A percentile compares a stretch with the other conserved stretches of the same genome.
These are phyloP conservation scores for Alethe diademata DNA, from an alignment of 2,113 vertebrate genomes.

Conservation along the genomic window DNA sequence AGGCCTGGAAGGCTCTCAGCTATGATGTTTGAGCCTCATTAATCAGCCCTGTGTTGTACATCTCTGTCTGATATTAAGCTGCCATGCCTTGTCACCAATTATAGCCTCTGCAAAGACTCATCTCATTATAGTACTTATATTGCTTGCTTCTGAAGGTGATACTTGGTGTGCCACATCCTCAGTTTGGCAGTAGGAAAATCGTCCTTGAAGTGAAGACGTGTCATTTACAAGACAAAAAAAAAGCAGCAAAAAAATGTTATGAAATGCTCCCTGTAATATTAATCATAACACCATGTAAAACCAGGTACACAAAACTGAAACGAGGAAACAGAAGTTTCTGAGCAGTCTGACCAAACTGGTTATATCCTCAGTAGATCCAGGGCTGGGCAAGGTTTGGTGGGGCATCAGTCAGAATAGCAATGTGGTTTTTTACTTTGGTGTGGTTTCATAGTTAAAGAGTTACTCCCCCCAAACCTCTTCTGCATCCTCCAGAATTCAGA, in stretches of 20 bases:
- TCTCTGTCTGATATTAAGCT: conserved; percentile 73
- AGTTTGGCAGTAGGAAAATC: conserved; percentile 70
- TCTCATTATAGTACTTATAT: conserved; percentile 76
- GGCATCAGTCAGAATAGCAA: neutral
- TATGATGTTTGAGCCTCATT: conserved; percentile 71
- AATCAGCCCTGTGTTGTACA: conserved; percentile 74
- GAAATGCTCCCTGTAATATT: conserved; percentile 57
- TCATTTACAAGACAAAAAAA: conserved; percentile 63
- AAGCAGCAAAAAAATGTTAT: conserved; percentile 32
- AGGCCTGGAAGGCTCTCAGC: conserved; percentile 59
- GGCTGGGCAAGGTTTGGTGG: neutral
- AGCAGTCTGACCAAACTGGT: neutral
- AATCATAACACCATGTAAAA: conserved; percentile 15
- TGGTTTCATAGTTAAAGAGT: neutral
- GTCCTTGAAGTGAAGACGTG: conserved; percentile 65
- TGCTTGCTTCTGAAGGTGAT: conserved; percentile 70
- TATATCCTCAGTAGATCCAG: neutral
- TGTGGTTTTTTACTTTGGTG: neutral
- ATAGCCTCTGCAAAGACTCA: conserved; percentile 73
- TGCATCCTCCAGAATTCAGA: neutral
- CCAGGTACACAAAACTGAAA: conserved; percentile 21
- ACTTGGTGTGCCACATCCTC: conserved; percentile 62
- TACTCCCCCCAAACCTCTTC: rapidly evolving
- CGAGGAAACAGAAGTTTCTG: neutral
- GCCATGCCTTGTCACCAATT: conserved; percentile 81